Evolutionary conservation across 92 coral and sea anemone species (phyloP), one percentile per base, ranked within the genome.

Genomic region (Phenganax subtilis): DNA sequence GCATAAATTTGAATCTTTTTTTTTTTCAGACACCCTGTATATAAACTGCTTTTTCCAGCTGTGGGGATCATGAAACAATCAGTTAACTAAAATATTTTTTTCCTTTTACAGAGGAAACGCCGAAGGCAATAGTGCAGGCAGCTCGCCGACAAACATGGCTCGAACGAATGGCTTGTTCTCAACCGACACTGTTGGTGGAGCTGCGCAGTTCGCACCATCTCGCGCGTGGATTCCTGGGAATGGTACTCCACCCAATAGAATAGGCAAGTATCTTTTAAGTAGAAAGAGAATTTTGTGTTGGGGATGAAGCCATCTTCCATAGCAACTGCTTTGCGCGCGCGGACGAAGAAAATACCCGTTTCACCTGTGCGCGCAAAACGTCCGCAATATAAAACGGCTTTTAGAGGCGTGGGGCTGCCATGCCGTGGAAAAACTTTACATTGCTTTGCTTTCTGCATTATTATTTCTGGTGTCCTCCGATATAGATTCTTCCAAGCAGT

Each of bases 171-270:
- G 98, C 76, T 82, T 90, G 63, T 85, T 89, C 56, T 84, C 93
- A 64, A 82, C 84, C 51, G 96, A 91, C 81, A 75, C 91, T 8
- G 84, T 90, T 80, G 98, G 98, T 31, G 93, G 88, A 80, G 94
- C 89, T 2, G 89, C 90, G 28, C 72, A 61, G 82, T 93, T 93
- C 86, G 97, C 94, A 14, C 83, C 89, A 7, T 88, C 98, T 1
- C 78, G 98, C 57, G 98, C 97, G 16, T 93, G 98, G 98, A 72
- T 93, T 44, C 97, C 93, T n/a, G 88, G 94, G 12, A 90, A 90
- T 82, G 85, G 94, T 5, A 93, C 81, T 71, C 81, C 89, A 9
- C 75, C 97, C 63, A 59, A 57, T 8, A 93, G 98, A 69, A 70
- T 90, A 64, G 96, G 96, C 86, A 68, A 85, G 70, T 66, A 69